Base-by-base conservation (phyloP, 2,113 vertebrate genomes). In the Jaculus jaculus region DNA sequence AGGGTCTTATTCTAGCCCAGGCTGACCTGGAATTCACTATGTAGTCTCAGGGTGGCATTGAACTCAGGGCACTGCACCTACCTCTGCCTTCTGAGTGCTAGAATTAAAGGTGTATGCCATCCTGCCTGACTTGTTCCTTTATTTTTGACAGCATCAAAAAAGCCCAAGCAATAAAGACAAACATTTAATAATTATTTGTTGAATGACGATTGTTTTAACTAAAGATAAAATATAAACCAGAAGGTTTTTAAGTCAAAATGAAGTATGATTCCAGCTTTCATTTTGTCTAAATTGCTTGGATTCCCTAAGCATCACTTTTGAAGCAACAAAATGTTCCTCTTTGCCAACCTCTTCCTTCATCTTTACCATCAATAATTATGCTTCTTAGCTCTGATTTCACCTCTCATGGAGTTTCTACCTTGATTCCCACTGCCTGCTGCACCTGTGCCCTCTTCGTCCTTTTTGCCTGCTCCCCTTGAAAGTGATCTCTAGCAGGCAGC, bases 401-500 rank as follows among this genome's bases (percentile, higher is more conserved):
- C 63, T 79, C 78, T 72, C 20, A 0, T 11, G 3, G 24, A 39
- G 61, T 74, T 95, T 89, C 63, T 42, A n/a, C 69, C 34, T 81
- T 91, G 72, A 92, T 81, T 87, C 37, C 80, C 74, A 23, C 80
- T 63, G 69, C 73, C 87, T 87, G 47, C 83, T 28, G 10, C 81
- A 89, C 26, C 5, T 15, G 16, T 61, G 80, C 28, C 72, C 58
- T 65, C 83, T 77, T 23, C 0, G 1, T 82, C 28, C 58, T 93
- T 85, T 47, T 47, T 21, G 20, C 61, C 63, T 39, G 32, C 82
- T 78, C 60, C 34, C 39, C 72, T 75, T 89, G 61, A 95, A 82
- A 92, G 84, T 94, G 89, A 58, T 65, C 80, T 94, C 63, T 47
- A 74, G 90, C 73, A 91, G 88, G 80, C 69, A 83, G 60, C 89